phyloP scores from a whole-genome alignment of 2,797 vertebrate species.

The Vespertilio murinus region DNA sequence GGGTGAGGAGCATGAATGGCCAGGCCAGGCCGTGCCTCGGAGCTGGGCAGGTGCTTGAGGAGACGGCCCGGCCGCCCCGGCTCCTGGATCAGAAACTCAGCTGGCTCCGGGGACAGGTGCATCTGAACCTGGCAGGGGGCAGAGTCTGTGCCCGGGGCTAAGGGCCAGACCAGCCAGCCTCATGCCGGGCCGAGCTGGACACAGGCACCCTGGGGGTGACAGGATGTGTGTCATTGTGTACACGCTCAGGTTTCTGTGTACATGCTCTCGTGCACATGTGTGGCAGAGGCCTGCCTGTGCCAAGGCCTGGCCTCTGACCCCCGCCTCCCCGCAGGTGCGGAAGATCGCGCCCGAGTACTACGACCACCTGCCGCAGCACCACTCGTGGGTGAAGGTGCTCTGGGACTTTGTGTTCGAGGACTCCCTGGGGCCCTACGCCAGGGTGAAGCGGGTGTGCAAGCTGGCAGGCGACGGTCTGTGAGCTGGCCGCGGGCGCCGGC shows the following conservation, averaged over 20 bases:
- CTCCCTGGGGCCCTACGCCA: conserved; percentile 92
- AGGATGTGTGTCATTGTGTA: rapidly evolving
- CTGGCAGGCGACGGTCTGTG: conserved; percentile 82
- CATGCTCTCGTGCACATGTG: rapidly evolving
- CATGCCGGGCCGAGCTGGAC: not conserved
- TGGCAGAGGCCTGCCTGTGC: not conserved
- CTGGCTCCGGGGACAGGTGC: not conserved
- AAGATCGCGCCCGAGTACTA: conserved; percentile 97
- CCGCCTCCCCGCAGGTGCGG: conserved; percentile 88
- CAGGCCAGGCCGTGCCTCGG: not conserved
- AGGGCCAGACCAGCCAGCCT: not conserved
- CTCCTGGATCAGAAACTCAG: not conserved
- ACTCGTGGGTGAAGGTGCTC: conserved; percentile 94
- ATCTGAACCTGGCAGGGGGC: not conserved
- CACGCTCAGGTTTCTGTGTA: rapidly evolving
- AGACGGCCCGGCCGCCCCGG: rapidly evolving
- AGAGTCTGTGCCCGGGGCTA: not conserved
- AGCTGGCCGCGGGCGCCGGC: too few species aligned
- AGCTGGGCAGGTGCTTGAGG: not conserved
- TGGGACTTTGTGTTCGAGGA: conserved; percentile 98
- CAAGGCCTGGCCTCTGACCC: not conserved
- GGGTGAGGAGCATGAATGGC: rapidly evolving
- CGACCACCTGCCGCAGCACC: conserved; percentile 93
- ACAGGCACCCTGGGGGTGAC: rapidly evolving
- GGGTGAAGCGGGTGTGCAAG: conserved; percentile 93